Base-by-base conservation (phyloP, 1,140 invertebrate species). In the Drosophila bifasciata region DNA sequence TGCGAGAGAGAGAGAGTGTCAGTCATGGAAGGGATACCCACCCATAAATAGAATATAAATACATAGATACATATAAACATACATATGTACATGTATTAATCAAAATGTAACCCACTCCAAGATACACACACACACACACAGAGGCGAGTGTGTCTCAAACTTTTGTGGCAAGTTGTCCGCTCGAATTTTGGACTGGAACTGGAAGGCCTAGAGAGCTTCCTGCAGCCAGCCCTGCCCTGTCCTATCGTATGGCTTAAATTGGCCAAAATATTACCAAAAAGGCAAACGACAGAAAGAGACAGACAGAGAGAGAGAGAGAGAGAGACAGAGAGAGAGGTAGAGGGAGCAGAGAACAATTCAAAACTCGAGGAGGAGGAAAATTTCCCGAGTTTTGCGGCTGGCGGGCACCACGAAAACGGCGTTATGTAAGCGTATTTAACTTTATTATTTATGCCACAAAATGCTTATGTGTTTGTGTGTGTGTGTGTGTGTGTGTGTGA, bases 351-450 rank as follows among this genome's bases (percentile, higher is more conserved):
- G 9, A 7, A 68, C 56, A 68, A 75, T 70, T 70, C 66, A 44
- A 28, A 70, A 45, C 46, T 70, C 45, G 67, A 9, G 19, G 51
- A 17, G 36, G n/a, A n/a, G n/a, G n/a, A n/a, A 70, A 58, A 58
- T 44, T 70, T 39, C 49, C 36, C 48, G 55, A 48, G 40, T 79
- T 79, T 63, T 70, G 25, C 40, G 39, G 43, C 36, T 61, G 19
- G n/a, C 44, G 23, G 64, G 60, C 40, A 66, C 76, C 76, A 23
- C 68, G 66, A 83, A 71, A 83, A n/a, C n/a, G 73, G 79, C 79
- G 81, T 86, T 79, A 62, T 81, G 81, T 86, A 86, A 86, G 77
- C 83, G 83, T 86, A 86, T 86, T 86, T 88, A 86, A 86, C 81
- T 86, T 86, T 86, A 85, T 85, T 85, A 85, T 85, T 85, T 85